Conservation (phyloP, 1,140 invertebrate species). For the Drosophila virilis region DNA sequence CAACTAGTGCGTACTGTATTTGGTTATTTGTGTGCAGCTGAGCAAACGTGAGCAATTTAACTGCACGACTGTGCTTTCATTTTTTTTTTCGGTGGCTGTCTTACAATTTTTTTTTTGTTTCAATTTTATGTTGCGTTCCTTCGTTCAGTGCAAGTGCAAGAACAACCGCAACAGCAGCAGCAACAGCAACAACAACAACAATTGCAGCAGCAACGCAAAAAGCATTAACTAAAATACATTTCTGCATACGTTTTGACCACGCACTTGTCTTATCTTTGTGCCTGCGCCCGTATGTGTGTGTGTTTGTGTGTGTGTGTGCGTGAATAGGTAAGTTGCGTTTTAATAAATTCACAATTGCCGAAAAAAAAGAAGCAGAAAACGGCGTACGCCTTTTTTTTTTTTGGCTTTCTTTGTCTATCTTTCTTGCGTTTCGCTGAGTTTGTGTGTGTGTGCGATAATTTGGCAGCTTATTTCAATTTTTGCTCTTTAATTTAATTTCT, state of each 20-base stretch:
- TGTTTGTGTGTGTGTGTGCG: conserved; percentile 8
- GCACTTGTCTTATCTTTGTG: not conserved
- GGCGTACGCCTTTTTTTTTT: not conserved
- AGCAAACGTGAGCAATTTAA: conserved; percentile 3
- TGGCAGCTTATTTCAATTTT: not conserved
- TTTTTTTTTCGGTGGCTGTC: conserved; percentile 4
- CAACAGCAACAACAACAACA: not conserved
- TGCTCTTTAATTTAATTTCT: conserved; percentile 15
- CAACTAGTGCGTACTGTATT: conserved; percentile 13
- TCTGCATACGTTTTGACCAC: not conserved
- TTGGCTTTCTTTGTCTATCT: conserved; percentile 28
- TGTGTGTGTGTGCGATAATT: conserved; percentile 13
- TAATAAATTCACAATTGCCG: conserved; percentile 14
- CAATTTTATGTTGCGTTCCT: conserved; percentile 13
- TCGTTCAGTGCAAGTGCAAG: conserved; percentile 30
- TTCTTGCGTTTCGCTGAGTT: not conserved
- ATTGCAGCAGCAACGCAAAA: not conserved
- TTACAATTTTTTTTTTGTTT: not conserved
- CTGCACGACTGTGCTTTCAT: no score
- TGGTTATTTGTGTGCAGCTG: conserved; percentile 5
- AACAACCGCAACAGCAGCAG: conserved; percentile 17
- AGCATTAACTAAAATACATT: no score
- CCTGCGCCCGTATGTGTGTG: not conserved
- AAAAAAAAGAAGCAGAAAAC: not conserved
- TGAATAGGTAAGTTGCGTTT: conserved; percentile 27